Evolutionary conservation across 64 coral and sea anemone species (phyloP).

Genomic region (Montipora foliosa): DNA sequence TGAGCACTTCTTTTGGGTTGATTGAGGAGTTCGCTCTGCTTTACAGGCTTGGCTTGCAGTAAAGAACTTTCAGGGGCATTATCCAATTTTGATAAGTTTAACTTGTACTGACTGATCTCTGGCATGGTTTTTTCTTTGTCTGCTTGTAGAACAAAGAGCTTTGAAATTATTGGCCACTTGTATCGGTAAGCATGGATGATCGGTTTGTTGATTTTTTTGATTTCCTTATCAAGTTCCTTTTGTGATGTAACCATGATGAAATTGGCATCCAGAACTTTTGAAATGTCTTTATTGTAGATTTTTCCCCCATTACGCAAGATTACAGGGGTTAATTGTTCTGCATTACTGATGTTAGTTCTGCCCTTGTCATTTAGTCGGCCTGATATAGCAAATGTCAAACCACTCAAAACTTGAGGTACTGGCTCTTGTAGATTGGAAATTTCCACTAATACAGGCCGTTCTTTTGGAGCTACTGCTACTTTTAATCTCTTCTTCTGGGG

Average conservation of each 20-base stretch:
- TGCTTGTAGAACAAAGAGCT: conserved; percentile 46
- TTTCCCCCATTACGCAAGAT: conserved; percentile 12
- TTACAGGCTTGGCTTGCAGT: conserved; percentile 16
- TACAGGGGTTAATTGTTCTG: conserved; percentile 44
- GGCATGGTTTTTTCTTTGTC: conserved; percentile 14
- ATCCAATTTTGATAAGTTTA: conserved; percentile 43
- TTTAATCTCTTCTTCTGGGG: conserved; percentile 52
- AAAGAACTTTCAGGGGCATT: conserved; percentile 19
- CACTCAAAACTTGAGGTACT: conserved; percentile 39
- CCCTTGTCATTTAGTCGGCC: conserved; percentile 40
- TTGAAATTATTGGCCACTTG: conserved; percentile 74
- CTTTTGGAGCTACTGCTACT: conserved; percentile 50
- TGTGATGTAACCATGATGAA: conserved; percentile 64
- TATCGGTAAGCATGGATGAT: conserved; percentile 25
- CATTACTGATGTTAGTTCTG: conserved; percentile 50
- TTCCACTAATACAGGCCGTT: conserved; percentile 17
- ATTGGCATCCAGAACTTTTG: conserved; percentile 49
- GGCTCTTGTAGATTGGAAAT: conserved; percentile 14
- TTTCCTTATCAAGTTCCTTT: too few relatives aligned
- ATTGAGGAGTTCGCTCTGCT: conserved; percentile 30
- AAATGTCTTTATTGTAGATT: conserved; percentile 35
- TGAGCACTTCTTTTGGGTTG: conserved; percentile 35
- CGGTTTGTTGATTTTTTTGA: conserved; percentile 55
- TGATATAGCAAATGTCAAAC: conserved; percentile 64
- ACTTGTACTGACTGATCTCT: conserved; percentile 26